Percentiles rank a stretch among this genome's conserved stretches.
These are phyloP conservation scores for Morone chrysops DNA, from an alignment of 2,113 vertebrate genomes.

Conservation along the genomic window DNA sequence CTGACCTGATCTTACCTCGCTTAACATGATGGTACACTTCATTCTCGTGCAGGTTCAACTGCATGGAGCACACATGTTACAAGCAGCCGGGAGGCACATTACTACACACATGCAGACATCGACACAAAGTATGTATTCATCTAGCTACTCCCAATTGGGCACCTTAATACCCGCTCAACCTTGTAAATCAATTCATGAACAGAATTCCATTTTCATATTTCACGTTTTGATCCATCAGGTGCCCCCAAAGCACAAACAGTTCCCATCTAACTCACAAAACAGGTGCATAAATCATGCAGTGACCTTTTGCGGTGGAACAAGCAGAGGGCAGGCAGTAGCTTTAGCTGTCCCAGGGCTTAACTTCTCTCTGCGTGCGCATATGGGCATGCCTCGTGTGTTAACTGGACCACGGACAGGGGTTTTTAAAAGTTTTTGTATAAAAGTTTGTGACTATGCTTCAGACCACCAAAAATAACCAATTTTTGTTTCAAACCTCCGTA, in stretches of 20 bases:
- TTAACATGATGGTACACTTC: conserved; percentile 6
- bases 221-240: conserved; percentile 63
- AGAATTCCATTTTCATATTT: conserved; percentile 72
- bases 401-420: conserved; percentile 13
- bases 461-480: background rate
- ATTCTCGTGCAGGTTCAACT: background rate
- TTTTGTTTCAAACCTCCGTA: background rate
- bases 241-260: conserved; percentile 70
- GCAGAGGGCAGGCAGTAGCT: background rate
- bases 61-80: background rate
- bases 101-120: background rate
- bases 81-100: conserved; percentile 1
- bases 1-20: background rate
- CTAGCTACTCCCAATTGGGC: conserved; percentile 13
- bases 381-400: background rate
- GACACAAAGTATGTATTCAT: conserved; percentile 24
- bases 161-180: conserved; percentile 47
- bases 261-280: conserved; percentile 68
- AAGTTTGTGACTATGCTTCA: no score
- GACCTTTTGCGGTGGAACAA: conserved; percentile 61
- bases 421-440: background rate
- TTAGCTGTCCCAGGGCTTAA: background rate
- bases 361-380: background rate
- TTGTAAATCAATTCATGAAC: conserved; percentile 71
- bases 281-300: conserved; percentile 77